Evolutionary conservation across 2,797 vertebrate species (phyloP).

Genomic region (Muscicapa comitata): DNA sequence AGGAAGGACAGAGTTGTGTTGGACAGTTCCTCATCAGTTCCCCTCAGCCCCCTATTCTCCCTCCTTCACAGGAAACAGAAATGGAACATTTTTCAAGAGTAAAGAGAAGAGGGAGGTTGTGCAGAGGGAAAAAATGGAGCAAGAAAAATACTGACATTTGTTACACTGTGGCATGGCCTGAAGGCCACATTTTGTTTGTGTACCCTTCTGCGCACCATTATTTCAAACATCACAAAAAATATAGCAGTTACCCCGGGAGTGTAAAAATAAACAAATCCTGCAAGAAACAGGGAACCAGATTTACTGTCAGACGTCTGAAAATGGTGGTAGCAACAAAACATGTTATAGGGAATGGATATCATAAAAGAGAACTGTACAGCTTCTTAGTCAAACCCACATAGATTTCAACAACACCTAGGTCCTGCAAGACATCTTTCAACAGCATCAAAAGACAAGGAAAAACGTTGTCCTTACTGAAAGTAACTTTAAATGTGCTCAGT

Average conservation of each 20-base stretch:
- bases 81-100: not conserved
- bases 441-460: not conserved
- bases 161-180: not conserved
- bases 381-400: not conserved
- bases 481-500: rapidly evolving
- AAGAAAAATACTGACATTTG: not conserved
- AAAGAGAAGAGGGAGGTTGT: not conserved
- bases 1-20: not conserved
- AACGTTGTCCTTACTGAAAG: not conserved
- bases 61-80: not conserved
- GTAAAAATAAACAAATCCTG: slow-evolving; percentile 8
- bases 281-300: not conserved
- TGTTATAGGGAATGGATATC: not conserved
- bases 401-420: not conserved
- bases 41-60: not conserved
- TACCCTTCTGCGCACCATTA: not conserved
- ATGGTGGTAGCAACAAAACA: not conserved
- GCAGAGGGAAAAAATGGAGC: not conserved
- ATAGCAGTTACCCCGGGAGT: not conserved
- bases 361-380: not conserved
- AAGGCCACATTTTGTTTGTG: not conserved
- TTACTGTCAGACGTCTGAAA: slow-evolving; percentile 12
- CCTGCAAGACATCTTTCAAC: not conserved
- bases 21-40: not conserved
- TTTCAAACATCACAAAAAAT: slow-evolving; percentile 6